phyloP scores from a whole-genome alignment of 1,140 invertebrate species.

The Diuraphis noxia region DNA sequence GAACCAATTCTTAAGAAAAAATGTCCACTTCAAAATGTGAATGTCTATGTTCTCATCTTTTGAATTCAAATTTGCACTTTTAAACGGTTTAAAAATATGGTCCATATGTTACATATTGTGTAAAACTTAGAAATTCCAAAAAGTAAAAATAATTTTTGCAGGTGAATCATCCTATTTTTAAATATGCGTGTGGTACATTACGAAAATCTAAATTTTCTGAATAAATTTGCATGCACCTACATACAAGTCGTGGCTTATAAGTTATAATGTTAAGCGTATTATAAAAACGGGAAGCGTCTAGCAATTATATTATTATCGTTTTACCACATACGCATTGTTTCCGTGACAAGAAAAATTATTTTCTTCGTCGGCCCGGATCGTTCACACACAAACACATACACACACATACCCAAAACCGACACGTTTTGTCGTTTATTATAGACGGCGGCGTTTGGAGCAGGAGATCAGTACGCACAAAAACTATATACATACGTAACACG shows the following conservation, averaged over 20 bases:
- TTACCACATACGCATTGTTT: not conserved
- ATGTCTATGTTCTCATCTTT: not conserved
- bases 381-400: not conserved
- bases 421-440: slow-evolving; percentile 9
- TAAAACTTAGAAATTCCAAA: not conserved
- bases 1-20: too few relatives aligned
- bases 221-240: not conserved
- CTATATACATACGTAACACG: not conserved
- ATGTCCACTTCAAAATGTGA: not conserved
- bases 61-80: too few relatives aligned
- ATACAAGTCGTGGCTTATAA: not conserved
- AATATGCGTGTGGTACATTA: not conserved
- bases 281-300: not conserved
- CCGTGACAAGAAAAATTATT: slow-evolving; percentile 8
- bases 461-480: not conserved
- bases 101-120: too few relatives aligned
- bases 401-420: not conserved
- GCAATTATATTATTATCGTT: slow-evolving; percentile 1
- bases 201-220: not conserved
- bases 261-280: not conserved
- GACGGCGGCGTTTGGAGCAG: not conserved
- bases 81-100: too few relatives aligned
- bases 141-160: not conserved
- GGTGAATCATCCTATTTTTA: not conserved
- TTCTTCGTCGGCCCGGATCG: not conserved